These are phyloP conservation scores for Eleutherodactylus coqui DNA, from an alignment of 2,797 vertebrate genomes.

Conservation along the genomic window DNA sequence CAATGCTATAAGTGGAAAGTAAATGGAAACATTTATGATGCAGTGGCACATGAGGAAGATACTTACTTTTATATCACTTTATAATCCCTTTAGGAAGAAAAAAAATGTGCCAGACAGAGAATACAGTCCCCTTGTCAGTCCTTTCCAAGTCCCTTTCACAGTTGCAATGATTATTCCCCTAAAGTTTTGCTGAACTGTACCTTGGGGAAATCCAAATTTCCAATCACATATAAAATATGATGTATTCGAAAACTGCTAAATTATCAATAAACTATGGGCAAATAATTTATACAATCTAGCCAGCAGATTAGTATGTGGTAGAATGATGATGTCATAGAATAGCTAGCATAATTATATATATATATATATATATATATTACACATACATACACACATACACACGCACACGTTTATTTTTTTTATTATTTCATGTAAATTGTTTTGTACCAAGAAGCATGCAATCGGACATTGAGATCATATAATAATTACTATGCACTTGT, in stretches of 20 bases:
- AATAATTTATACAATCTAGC: background rate
- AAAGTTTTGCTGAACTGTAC: background rate
- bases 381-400: too few relatives aligned
- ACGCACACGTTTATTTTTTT: too few relatives aligned
- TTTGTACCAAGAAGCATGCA: too few relatives aligned
- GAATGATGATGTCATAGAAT: background rate
- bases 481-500: background rate
- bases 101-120: background rate
- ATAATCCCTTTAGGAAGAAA: constrained; percentile 4
- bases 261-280: background rate
- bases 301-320: background rate
- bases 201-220: background rate
- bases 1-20: constrained; percentile 38
- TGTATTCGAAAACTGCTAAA: background rate
- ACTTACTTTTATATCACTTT: constrained; percentile 1
- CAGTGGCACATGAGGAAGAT: background rate
- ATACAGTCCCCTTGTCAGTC: background rate
- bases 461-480: background rate
- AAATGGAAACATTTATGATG: constrained; percentile 27
- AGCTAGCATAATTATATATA: too few relatives aligned
- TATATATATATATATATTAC: too few relatives aligned
- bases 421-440: too few relatives aligned
- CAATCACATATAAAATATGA: background rate
- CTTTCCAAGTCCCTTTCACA: background rate
- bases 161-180: background rate